Percentiles rank a stretch among this genome's conserved stretches.
These are phyloP conservation scores for Halcyon chelicuti DNA, from an alignment of 2,797 vertebrate genomes.

Conservation along the genomic window DNA sequence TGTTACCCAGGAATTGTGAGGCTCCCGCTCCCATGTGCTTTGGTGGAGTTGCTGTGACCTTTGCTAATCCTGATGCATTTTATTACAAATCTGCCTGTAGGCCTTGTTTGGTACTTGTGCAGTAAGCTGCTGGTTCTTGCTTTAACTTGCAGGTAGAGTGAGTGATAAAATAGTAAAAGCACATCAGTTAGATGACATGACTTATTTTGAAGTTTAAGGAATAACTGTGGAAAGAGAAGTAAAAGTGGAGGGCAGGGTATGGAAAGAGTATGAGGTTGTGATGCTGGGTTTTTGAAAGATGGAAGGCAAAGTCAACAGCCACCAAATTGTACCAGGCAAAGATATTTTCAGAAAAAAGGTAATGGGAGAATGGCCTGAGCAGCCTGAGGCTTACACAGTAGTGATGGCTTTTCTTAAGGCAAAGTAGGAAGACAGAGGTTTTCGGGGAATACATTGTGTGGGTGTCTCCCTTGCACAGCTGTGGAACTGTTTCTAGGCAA, in stretches of 20 bases:
- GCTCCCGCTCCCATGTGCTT: not conserved
- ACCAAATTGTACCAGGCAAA: not conserved
- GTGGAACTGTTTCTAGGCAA: not conserved
- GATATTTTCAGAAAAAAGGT: not conserved
- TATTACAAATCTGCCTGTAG: rapidly evolving
- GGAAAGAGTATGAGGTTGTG: not conserved
- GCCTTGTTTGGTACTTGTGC: not conserved
- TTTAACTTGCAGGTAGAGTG: not conserved
- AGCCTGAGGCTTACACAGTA: not conserved
- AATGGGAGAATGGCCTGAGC: not conserved
- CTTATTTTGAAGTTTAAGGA: not conserved
- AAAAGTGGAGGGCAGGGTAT: not conserved
- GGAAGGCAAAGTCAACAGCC: not conserved
- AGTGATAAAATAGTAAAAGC: not conserved
- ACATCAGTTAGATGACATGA: not conserved
- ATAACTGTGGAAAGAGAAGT: not conserved
- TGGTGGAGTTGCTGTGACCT: not conserved
- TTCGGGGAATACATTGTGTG: not conserved
- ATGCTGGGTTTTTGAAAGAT: not conserved
- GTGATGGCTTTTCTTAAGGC: not conserved
- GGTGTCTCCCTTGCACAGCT: not conserved
- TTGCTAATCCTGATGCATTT: not conserved
- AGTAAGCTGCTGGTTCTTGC: not conserved
- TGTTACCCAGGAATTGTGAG: not conserved
- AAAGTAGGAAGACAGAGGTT: not conserved